Base-by-base conservation (phyloP, 2,888 invertebrate genomes). In the Pyrocoelia pectoralis region DNA sequence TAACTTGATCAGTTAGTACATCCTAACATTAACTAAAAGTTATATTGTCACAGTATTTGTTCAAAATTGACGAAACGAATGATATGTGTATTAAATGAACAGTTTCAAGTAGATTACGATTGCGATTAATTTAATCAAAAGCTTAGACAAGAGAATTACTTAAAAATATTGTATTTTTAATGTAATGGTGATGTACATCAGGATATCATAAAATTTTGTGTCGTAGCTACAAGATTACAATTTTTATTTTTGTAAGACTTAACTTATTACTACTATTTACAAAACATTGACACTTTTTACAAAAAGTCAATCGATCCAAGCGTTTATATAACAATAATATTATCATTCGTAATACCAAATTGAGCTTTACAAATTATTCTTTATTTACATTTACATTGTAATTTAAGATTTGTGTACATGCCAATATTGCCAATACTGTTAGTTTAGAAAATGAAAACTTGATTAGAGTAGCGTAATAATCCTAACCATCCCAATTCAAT, bases 231-330 rank as follows among this genome's bases (percentile, higher is more conserved):
- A 58, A 13, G 59, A 43, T 53, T 59, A 59, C 14, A 59, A 12
- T 59, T 19, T 24, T 24, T 49, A 38, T 28, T 46, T 33, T 19
- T 53, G 14, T n/a, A 51, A 49, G 38, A n/a, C 9, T n/a, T 29
- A 38, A 54, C 59, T 59, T 59, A 59, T 13, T 12, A 6, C 59
- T 59, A 59, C 53, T 59, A 59, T 59, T 53, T 59, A 59, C 59
- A 59, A 52, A 59, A 59, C 59, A 59, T 59, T 28, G 38, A 54
- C 49, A 54, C 48, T 48, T 54, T 54, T 49, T 59, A 53, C 59
- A 59, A 29, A 24, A 13, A n/a, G n/a, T n/a, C n/a, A n/a, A 9
- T 17, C 13, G 9, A 5, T 13, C 29, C 29, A 52, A 52, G 33
- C 29, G 24, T 24, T 24, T 24, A 19, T 53, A 18, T 19, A 56